Conservation (phyloP, 2,113 vertebrate species). For the Tenrec ecaudatus region DNA sequence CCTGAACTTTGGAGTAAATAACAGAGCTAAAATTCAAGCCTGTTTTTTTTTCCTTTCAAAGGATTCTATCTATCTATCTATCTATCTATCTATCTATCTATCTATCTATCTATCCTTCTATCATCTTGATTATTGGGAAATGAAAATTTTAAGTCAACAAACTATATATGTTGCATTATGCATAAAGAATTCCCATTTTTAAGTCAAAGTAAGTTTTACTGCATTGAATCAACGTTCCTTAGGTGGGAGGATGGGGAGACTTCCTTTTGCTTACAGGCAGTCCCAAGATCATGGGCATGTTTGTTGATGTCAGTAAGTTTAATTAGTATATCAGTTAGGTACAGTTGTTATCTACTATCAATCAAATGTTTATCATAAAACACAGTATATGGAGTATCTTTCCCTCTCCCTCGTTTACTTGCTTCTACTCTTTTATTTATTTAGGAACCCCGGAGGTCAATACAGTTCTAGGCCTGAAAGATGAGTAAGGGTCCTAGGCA, state of each 20-base stretch:
- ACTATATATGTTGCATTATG: not conserved
- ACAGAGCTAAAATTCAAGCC: too few species aligned
- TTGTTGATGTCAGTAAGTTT: not conserved
- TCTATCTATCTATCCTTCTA: not conserved
- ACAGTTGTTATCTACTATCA: not conserved
- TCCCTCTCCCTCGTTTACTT: too few species aligned
- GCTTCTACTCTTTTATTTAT: too few species aligned
- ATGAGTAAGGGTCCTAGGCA: too few species aligned
- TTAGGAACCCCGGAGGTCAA: too few species aligned
- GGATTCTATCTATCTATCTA: not conserved
- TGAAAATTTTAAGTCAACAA: not conserved
- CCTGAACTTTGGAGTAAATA: too few species aligned
- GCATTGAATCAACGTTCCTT: not conserved
- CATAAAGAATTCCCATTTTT: not conserved
- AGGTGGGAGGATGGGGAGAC: not conserved
- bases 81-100: not conserved
- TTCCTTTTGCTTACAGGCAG: not conserved
- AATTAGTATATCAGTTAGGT: not conserved
- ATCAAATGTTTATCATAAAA: not conserved
- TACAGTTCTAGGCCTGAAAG: too few species aligned
- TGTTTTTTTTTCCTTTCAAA: not conserved
- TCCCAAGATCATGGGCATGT: not conserved
- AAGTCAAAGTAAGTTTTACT: constrained; percentile 9
- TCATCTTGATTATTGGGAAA: not conserved
- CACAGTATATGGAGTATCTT: not conserved